Evolutionary conservation across 2,113 vertebrate genomes (phyloP).

Genomic region (Pungitius pungitius): DNA sequence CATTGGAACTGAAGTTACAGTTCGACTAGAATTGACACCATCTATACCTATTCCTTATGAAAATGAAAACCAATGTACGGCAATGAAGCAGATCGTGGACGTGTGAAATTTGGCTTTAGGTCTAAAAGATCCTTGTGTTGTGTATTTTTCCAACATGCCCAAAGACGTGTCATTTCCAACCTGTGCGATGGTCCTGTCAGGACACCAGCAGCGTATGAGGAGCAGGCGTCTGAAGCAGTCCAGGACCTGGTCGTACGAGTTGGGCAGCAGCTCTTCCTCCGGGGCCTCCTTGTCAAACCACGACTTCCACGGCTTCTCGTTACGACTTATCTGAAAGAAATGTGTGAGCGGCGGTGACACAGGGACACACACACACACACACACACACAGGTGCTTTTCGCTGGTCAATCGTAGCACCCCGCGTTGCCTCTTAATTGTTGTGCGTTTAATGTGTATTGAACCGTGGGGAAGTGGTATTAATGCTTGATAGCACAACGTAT

Average conservation of each 20-base stretch:
- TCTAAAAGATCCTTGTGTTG: not conserved
- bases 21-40: not conserved
- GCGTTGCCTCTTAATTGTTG: slow-evolving; percentile 2
- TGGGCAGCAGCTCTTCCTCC: slow-evolving; percentile 89
- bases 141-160: not conserved
- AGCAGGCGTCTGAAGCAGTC: slow-evolving; percentile 92
- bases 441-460: slow-evolving; percentile 22
- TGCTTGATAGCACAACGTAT: slow-evolving; percentile 7
- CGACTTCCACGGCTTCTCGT: slow-evolving; percentile 93
- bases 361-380: slow-evolving; percentile 5
- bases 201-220: slow-evolving; percentile 95
- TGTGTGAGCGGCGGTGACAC: slow-evolving; percentile 2
- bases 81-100: not conserved
- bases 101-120: not conserved
- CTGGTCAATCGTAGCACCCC: not conserved
- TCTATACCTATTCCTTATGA: not conserved
- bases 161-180: slow-evolving; percentile 62
- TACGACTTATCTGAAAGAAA: slow-evolving; percentile 85
- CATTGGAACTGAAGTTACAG: not conserved
- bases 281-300: slow-evolving; percentile 97
- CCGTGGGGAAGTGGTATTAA: not conserved
- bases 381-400: not conserved
- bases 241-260: slow-evolving; percentile 88
- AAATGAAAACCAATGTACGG: not conserved
- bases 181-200: slow-evolving; percentile 95